Base-by-base conservation (phyloP, 2,797 vertebrate species). In the Lateolabrax maculatus region DNA sequence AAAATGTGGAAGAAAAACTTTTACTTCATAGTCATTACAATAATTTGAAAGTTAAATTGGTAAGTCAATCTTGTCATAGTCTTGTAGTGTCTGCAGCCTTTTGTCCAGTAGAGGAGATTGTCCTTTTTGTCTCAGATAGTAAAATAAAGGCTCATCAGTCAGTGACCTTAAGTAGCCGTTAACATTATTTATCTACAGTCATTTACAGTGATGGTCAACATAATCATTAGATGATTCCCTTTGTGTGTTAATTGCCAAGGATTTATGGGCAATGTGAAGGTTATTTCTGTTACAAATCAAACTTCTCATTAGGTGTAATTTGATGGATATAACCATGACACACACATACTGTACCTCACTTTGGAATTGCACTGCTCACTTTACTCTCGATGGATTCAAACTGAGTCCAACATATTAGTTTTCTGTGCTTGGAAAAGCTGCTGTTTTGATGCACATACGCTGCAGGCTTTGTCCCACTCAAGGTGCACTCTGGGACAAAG, bases 31-130 rank as follows among this genome's bases (percentile, higher is more conserved):
- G 7, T 52, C 1, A 49, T 51, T 53, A 67, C 3, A 56, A 16
- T 58, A 5, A 43, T 21, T 64, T 71, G 4, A 76, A 34, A 34
- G 3, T 27, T 58, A 0, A 62, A 57, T 61, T 8, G 16, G 29
- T 49, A 13, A 18, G 21, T 77, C 9, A 13, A 9, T 46, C 41
- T 21, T 48, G 41, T 44, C 34, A n/a, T 6, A 62, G 72, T 67
- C 86, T 81, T 82, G 52, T 75, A 58, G 77, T 73, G 84, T 84
- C 83, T 81, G 51, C 55, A 53, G 67, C 69, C 77, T 64, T 79
- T 51, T 76, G 90, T 93, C 93, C 94, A 95, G 92, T 84, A 93
- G 92, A 90, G 90, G 75, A 75, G 84, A 75, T 34, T 66, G 57
- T 77, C 64, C 41, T 70, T 75, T 51, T 56, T 56, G 43, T 76